Evolutionary conservation across 2,113 vertebrate species (phyloP).

Genomic region (Neolamprologus fasciatus): DNA sequence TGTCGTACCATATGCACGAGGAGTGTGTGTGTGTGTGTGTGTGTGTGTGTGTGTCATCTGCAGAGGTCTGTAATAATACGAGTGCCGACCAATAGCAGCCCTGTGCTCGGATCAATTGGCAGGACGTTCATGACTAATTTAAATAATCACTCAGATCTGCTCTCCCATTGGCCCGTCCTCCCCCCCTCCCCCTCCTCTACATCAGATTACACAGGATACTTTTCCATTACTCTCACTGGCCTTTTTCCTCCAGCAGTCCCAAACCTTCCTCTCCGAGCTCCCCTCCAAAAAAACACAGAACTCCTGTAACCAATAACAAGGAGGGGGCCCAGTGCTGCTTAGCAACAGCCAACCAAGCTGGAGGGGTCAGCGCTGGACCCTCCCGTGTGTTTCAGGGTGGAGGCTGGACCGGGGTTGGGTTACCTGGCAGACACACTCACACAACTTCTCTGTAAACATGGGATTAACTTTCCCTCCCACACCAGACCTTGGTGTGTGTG

Average conservation of each 20-base stretch:
- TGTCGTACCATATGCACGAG: rapidly evolving
- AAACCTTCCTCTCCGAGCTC: background rate
- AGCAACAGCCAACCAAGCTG: slow-evolving; percentile 16
- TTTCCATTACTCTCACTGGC: background rate
- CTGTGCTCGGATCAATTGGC: background rate
- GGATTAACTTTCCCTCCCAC: background rate
- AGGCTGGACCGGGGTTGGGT: background rate
- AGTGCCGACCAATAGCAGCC: background rate
- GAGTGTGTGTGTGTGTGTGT: no score
- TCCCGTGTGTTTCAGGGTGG: background rate
- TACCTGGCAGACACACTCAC: slow-evolving; percentile 6
- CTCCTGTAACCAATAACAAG: background rate
- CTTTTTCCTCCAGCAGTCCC: background rate
- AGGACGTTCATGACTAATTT: background rate
- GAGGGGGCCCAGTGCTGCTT: background rate
- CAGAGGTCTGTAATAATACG: background rate
- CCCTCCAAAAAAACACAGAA: background rate
- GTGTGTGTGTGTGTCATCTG: background rate
- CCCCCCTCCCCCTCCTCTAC: background rate
- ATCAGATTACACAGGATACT: background rate
- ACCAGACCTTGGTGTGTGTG: background rate
- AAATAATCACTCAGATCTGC: background rate
- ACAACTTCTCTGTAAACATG: background rate
- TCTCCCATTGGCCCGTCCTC: background rate
- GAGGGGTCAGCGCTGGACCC: background rate